Conservation (phyloP, 2,888 invertebrate genomes). For the Drosophila barbarae region DNA sequence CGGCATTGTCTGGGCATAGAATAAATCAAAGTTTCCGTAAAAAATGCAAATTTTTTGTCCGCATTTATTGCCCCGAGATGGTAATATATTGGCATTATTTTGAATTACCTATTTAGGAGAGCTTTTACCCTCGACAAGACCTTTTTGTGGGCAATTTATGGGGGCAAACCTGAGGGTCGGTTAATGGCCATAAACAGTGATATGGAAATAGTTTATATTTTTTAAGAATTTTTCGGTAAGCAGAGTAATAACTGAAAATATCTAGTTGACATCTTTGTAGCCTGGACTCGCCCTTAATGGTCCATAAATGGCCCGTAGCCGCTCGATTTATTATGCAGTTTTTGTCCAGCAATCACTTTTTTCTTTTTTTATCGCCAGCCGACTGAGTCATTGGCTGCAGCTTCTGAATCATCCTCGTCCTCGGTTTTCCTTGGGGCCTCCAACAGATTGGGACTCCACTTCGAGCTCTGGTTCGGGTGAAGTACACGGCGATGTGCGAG, state of each 20-base stretch:
- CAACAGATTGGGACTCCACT: not conserved
- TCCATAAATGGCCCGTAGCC: conserved; percentile 27
- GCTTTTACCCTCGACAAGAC: not conserved
- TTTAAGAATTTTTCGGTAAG: conserved; percentile 8
- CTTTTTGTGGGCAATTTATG: conserved; percentile 43
- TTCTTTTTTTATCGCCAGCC: conserved; percentile 51
- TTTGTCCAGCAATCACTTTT: conserved; percentile 39
- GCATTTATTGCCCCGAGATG: conserved; percentile 20
- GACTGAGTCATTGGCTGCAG: conserved; percentile 60
- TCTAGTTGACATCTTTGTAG: conserved; percentile 17
- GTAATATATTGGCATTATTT: conserved; percentile 23
- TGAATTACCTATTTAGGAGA: conserved; percentile 10
- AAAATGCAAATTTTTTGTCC: conserved; percentile 37
- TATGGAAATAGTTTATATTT: conserved; percentile 22
- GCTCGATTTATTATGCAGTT: conserved; percentile 51
- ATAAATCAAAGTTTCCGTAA: conserved; percentile 38
- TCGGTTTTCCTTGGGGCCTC: conserved; percentile 25
- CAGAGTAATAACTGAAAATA: conserved; percentile 7
- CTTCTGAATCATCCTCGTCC: conserved; percentile 49
- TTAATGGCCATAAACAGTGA: conserved; percentile 29
- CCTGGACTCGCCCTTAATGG: conserved; percentile 23
- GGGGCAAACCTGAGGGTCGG: conserved; percentile 4
- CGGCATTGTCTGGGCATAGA: conserved; percentile 34
- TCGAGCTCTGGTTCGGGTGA: conserved; percentile 39
- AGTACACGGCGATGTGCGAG: conserved; percentile 58